Percentiles rank a stretch among this genome's conserved stretches.
Conservation (phyloP, 2,888 invertebrate genomes). For the Gnatocerus cornutus region DNA sequence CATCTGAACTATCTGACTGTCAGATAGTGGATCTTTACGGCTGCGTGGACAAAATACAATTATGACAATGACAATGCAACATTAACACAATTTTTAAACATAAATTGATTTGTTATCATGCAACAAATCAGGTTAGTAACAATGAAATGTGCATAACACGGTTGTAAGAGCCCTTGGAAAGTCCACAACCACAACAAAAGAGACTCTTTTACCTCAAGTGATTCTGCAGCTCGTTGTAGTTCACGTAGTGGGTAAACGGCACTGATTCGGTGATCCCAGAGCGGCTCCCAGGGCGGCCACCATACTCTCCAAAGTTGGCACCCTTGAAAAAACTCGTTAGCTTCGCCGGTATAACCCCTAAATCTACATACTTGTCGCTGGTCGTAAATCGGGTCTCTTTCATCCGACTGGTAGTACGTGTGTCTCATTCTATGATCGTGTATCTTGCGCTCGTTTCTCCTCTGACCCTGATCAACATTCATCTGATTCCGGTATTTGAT, state of each 20-base stretch:
- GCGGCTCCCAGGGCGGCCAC: conserved; percentile 73
- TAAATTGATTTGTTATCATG: conserved; percentile 56
- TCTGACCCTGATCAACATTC: conserved; percentile 58
- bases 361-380: conserved; percentile 60
- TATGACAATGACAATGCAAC: conserved; percentile 49
- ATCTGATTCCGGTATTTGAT: conserved; percentile 65
- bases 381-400: conserved; percentile 72
- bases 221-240: conserved; percentile 89
- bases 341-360: background rate
- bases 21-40: conserved; percentile 82
- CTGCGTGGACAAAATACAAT: conserved; percentile 71
- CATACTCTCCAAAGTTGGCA: conserved; percentile 69
- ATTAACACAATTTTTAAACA: conserved; percentile 23
- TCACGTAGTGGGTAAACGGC: conserved; percentile 83
- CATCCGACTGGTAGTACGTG: conserved; percentile 75
- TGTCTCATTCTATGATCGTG: conserved; percentile 76
- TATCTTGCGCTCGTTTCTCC: conserved; percentile 63
- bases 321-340: conserved; percentile 2
- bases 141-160: conserved; percentile 64
- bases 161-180: conserved; percentile 40
- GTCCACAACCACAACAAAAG: conserved; percentile 43
- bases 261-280: conserved; percentile 73
- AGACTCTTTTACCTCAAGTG: conserved; percentile 81
- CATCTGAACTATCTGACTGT: conserved; percentile 88
- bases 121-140: conserved; percentile 65